Evolutionary conservation across 2,888 invertebrate species (phyloP), one percentile per base, ranked within the genome.

Genomic region (Zygaena filipendulae): DNA sequence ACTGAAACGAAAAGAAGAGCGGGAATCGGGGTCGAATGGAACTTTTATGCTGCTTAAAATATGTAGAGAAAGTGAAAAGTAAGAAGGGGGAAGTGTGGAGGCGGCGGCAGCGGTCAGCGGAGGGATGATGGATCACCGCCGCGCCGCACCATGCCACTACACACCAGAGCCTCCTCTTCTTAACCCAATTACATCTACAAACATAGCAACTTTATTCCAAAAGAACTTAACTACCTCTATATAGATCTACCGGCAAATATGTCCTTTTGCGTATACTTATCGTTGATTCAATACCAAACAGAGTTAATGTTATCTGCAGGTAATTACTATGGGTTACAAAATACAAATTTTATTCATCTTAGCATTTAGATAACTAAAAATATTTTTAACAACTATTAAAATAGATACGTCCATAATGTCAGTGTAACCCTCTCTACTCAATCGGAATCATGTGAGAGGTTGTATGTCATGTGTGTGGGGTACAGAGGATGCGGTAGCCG

Each of bases 1-100:
- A 52, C 54, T 59, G 56, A 47, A 41, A 42, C 46, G 56, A 55
- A 61, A 66, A 64, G 68, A 70, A 63, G 66, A 58, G 54, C 59
- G 49, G 38, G 37, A 7, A 49, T 52, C 45, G 57, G 59, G 63
- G 62, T 56, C 53, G 64, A 63, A 63, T 55, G 64, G 74, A 79
- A 75, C 66, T 75, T 79, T 75, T 69, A 71, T 71, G 77, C 74
- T 74, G 66, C 70, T 77, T 79, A 74, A 80, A 80, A 79, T 80
- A 81, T 81, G 80, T 79, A 79, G 79, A 75, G 79, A 70, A 74
- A 77, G 79, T 74, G 80, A 72, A 79, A 74, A 80, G 72, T 74
- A 72, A 70, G 68, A 63, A 64, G 58, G 58, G 58, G 59, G 49
- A 16, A 16, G 16, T 6, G 4, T 16, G 53, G 39, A 49, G 41